Evolutionary conservation across 2,113 vertebrate genomes (phyloP).

Genomic region (Numenius arquata): DNA sequence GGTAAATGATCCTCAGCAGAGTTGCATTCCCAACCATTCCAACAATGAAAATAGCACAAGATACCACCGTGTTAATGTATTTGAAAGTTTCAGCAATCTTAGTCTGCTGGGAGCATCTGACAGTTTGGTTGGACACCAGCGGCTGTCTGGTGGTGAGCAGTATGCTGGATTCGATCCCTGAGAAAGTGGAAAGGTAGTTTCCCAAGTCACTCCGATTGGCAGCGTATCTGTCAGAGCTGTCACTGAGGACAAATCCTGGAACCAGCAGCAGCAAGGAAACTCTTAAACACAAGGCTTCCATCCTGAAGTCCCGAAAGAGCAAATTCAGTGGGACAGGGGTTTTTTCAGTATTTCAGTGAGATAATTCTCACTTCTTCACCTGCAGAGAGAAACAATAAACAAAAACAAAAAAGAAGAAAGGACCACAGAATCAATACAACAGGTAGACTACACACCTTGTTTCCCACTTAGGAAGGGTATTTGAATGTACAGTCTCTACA

Average conservation of each 20-base stretch:
- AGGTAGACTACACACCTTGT: background rate
- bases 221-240: constrained; percentile 60
- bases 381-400: constrained; percentile 14
- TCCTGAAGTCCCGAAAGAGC: constrained; percentile 22
- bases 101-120: constrained; percentile 70
- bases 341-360: background rate
- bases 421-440: background rate
- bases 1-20: constrained; percentile 96
- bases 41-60: constrained; percentile 90
- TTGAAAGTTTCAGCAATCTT: constrained; percentile 83
- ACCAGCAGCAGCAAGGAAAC: constrained; percentile 64
- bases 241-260: constrained; percentile 60
- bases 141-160: constrained; percentile 63
- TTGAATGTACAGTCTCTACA: background rate
- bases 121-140: constrained; percentile 58
- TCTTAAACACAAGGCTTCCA: constrained; percentile 67
- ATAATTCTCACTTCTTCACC: constrained; percentile 11
- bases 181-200: constrained; percentile 51
- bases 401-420: background rate
- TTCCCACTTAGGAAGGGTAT: background rate
- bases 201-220: constrained; percentile 56
- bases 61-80: constrained; percentile 93
- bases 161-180: constrained; percentile 51
- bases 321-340: background rate
- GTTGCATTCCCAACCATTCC: constrained; percentile 95